Conservation (phyloP, 2,797 vertebrate genomes). For the Netta rufina region DNA sequence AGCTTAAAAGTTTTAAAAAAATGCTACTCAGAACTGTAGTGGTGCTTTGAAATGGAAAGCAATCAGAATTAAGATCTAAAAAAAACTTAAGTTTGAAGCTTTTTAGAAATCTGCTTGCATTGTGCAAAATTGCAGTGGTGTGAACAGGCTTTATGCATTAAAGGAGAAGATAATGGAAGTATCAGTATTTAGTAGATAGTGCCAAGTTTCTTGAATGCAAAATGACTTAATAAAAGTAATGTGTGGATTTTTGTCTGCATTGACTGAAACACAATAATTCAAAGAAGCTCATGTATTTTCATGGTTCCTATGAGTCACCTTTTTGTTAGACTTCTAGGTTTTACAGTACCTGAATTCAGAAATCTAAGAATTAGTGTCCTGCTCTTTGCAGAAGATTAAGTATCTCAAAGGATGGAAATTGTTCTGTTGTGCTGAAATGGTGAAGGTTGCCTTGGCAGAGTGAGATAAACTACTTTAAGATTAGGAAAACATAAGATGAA, state of each 20-base stretch:
- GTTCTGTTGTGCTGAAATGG: neutral
- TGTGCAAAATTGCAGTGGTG: neutral
- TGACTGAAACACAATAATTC: neutral
- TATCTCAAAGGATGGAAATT: neutral
- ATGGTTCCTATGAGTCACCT: neutral
- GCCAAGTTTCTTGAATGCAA: neutral
- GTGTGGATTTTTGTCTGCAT: neutral
- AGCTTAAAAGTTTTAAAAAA: neutral
- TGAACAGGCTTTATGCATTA: neutral
- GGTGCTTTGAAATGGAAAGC: neutral
- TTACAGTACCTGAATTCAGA: neutral
- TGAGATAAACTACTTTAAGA: neutral
- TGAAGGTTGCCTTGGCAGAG: neutral
- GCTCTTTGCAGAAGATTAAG: neutral
- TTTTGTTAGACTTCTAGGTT: neutral
- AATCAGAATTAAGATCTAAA: neutral
- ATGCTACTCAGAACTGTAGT: neutral
- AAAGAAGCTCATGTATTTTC: neutral
- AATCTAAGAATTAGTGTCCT: neutral
- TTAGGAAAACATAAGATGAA: neutral
- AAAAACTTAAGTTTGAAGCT: neutral
- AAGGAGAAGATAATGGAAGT: neutral
- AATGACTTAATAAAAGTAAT: neutral
- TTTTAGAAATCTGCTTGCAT: neutral
- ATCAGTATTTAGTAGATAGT: neutral